Percentiles rank a stretch among this genome's conserved stretches.
Evolutionary conservation across 2,888 invertebrate species (phyloP).

Genomic region (Cartodere bifasciata): DNA sequence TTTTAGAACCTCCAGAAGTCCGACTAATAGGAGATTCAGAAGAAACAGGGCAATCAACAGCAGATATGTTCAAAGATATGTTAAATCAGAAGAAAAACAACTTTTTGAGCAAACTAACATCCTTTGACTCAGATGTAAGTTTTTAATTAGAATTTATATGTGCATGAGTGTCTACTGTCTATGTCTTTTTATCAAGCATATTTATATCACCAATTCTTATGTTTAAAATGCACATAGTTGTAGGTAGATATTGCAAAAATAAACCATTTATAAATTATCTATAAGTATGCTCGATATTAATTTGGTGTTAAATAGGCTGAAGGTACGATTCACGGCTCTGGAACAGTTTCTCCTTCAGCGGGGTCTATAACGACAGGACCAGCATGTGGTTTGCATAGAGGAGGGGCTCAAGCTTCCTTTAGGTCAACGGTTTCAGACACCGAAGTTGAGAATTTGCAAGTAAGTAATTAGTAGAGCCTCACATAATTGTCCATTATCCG

Average conservation of each 20-base stretch:
- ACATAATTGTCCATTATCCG: background rate
- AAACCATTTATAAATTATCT: too few species aligned
- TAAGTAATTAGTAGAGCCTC: conserved; percentile 41
- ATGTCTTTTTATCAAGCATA: conserved; percentile 13
- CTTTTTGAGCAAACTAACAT: conserved; percentile 74
- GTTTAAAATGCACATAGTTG: background rate
- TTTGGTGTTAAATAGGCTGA: conserved; percentile 38
- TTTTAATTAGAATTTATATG: background rate
- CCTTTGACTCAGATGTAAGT: conserved; percentile 84
- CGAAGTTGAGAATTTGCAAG: conserved; percentile 81
- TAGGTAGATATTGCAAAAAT: too few species aligned
- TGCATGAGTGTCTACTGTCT: conserved; percentile 11
- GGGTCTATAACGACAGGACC: conserved; percentile 69
- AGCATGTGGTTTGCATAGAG: conserved; percentile 58
- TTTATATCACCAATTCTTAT: too few species aligned
- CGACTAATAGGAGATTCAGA: conserved; percentile 42
- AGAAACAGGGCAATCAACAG: conserved; percentile 59
- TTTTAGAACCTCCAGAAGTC: conserved; percentile 46
- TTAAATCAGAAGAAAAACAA: conserved; percentile 84
- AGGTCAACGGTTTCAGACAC: conserved; percentile 90
- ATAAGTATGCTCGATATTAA: conserved; percentile 27
- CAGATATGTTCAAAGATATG: conserved; percentile 90
- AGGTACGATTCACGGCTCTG: conserved; percentile 56
- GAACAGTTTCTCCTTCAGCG: conserved; percentile 46
- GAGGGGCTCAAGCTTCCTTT: conserved; percentile 60